These are phyloP conservation scores for Zaprionus kolodkinae DNA, from an alignment of 1,140 invertebrate genomes.

Conservation along the genomic window DNA sequence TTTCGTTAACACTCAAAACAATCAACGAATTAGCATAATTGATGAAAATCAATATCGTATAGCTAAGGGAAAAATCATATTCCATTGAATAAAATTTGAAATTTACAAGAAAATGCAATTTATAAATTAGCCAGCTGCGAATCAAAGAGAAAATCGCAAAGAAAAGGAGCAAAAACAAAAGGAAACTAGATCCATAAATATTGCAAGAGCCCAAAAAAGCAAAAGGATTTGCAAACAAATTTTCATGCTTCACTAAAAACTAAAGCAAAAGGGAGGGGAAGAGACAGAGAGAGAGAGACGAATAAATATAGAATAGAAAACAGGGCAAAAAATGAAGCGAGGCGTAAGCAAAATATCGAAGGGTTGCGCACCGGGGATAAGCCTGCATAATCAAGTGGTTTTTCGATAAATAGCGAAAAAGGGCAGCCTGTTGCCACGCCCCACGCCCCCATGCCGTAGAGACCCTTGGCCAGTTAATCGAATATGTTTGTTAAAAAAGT, in stretches of 20 bases:
- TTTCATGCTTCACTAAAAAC: slow-evolving; percentile 68
- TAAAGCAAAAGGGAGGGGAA: slow-evolving; percentile 44
- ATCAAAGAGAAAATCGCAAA: slow-evolving; percentile 31
- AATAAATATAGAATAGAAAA: slow-evolving; percentile 43
- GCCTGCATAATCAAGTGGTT: slow-evolving; percentile 83
- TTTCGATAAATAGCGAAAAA: slow-evolving; percentile 80
- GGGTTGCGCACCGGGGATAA: slow-evolving; percentile 60
- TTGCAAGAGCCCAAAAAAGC: slow-evolving; percentile 51
- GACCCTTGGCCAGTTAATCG: slow-evolving; percentile 67
- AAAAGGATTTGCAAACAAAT: slow-evolving; percentile 76
- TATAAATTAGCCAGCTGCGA: slow-evolving; percentile 64
- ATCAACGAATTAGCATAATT: slow-evolving; percentile 44
- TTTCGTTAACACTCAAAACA: slow-evolving; percentile 12
- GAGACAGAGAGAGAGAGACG: neutral
- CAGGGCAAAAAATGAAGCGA: slow-evolving; percentile 34
- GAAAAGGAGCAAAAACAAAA: slow-evolving; percentile 11
- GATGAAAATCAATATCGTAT: slow-evolving; percentile 21
- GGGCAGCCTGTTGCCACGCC: slow-evolving; percentile 32
- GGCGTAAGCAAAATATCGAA: slow-evolving; percentile 38
- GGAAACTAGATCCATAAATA: slow-evolving; percentile 70
- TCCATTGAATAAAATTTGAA: slow-evolving; percentile 48
- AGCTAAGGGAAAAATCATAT: slow-evolving; percentile 15
- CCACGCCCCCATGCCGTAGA: slow-evolving; percentile 11
- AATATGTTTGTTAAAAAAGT: slow-evolving; percentile 82
- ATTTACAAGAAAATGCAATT: slow-evolving; percentile 68